These are phyloP conservation scores for Oryctolagus cuniculus DNA, from an alignment of 2,113 vertebrate genomes.

Conservation along the genomic window mOryCun1.1 NC_091432.1:69987001-69987500, in stretches of 20 bases:
- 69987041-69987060: not conserved
- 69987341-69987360: not conserved
- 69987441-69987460: not conserved
- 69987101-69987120: not conserved
- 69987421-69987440: not conserved
- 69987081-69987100: not conserved
- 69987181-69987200: not conserved
- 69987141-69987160: not conserved
- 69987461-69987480: not conserved
- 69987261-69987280: not conserved
- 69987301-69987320: not conserved
- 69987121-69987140: not conserved
- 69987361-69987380: constrained; percentile 35
- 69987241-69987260: not conserved
- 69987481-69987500: not conserved
- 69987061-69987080: not conserved
- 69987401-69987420: constrained; percentile 24
- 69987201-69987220: not conserved
- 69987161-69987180: not conserved
- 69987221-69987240: not conserved
- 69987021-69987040: not conserved
- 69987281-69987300: not conserved
- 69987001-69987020: not conserved
- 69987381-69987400: not conserved
- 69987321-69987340: not conserved